Percentiles rank a stretch among this genome's conserved stretches.
Evolutionary conservation across 2,888 invertebrate genomes (phyloP).

Genomic region (Sesia bembeciformis): DNA sequence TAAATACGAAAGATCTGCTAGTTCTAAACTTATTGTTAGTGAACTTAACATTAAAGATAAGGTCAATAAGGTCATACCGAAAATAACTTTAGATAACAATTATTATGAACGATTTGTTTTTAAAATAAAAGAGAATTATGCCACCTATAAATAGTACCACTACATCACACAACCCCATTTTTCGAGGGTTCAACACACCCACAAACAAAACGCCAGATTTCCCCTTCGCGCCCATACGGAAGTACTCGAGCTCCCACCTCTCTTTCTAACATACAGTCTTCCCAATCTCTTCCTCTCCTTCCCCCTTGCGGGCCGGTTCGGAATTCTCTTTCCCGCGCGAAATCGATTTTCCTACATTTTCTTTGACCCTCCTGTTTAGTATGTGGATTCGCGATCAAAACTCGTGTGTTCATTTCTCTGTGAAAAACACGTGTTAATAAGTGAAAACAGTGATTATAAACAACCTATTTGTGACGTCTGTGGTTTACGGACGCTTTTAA

Average conservation of each 20-base stretch:
- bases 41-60: too few species aligned
- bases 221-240: slow-evolving; percentile 10
- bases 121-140: too few species aligned
- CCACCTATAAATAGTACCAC: slow-evolving; percentile 14
- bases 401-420: neutral
- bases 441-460: neutral
- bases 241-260: slow-evolving; percentile 13
- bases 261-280: slow-evolving; percentile 10
- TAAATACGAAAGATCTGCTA: too few species aligned
- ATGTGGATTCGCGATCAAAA: neutral
- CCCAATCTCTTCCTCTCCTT: slow-evolving; percentile 9
- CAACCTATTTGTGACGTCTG: neutral
- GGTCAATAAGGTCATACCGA: neutral
- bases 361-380: slow-evolving; percentile 3
- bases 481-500: neutral
- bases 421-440: neutral
- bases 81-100: neutral
- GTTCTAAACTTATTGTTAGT: too few species aligned
- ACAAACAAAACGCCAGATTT: slow-evolving; percentile 12
- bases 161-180: slow-evolving; percentile 26
- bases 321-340: slow-evolving; percentile 20
- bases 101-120: neutral
- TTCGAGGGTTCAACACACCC: slow-evolving; percentile 28
- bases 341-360: slow-evolving; percentile 34
- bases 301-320: neutral